phyloP scores from a whole-genome alignment of 2,113 vertebrate genomes.

The Mobula hypostoma region DNA sequence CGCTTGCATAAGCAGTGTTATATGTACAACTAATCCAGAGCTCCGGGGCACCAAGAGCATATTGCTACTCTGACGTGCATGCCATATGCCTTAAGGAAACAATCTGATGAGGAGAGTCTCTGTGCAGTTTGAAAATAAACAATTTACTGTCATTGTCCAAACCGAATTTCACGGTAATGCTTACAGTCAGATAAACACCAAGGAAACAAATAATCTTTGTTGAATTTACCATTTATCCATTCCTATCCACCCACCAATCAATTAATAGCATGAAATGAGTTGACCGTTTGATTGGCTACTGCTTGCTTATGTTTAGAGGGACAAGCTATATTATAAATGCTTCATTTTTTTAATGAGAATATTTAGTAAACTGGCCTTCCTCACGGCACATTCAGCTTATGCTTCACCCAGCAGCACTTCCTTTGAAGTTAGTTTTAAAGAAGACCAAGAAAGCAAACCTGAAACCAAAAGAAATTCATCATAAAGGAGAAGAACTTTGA shows the following conservation, averaged over 20 bases:
- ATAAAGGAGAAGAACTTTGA: conserved; percentile 1
- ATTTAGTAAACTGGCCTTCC: not conserved
- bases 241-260: conserved; percentile 1
- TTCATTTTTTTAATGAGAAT: not conserved
- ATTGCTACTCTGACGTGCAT: not conserved
- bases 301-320: not conserved
- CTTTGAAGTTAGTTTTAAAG: not conserved
- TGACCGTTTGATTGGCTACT: not conserved
- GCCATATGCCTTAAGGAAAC: not conserved
- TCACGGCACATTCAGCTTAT: not conserved
- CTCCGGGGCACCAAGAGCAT: not conserved
- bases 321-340: not conserved
- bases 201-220: conserved; percentile 28
- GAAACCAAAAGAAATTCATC: not conserved
- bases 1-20: not conserved
- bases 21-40: not conserved
- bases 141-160: not conserved
- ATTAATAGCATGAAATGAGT: not conserved
- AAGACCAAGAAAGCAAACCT: not conserved
- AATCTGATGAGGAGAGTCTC: not conserved
- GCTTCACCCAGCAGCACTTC: not conserved
- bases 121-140: not conserved
- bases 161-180: not conserved
- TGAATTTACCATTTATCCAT: not conserved
- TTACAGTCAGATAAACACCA: not conserved